Percentiles rank a stretch among this genome's conserved stretches.
Conservation (phyloP, 2,888 invertebrate genomes). For the Idaea aversata region DNA sequence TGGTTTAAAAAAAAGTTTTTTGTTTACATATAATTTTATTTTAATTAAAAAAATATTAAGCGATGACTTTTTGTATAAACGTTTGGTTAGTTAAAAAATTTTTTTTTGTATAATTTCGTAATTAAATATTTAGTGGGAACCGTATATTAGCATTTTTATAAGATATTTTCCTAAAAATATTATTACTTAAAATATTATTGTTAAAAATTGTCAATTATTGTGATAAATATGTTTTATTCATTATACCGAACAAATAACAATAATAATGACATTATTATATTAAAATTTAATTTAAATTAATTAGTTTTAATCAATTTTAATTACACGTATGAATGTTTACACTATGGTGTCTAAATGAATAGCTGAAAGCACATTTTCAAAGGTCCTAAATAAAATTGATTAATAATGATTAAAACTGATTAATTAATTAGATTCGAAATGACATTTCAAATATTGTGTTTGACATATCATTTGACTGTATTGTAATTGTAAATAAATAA, state of each 20-base stretch:
- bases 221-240: conserved; percentile 6
- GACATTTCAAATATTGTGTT: neutral
- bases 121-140: neutral
- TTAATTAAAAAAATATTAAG: neutral
- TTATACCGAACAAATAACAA: conserved; percentile 6
- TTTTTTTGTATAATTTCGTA: neutral
- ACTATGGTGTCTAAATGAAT: neutral
- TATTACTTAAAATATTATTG: conserved; percentile 11
- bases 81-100: neutral
- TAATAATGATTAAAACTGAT: conserved; percentile 21
- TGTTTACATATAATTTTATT: neutral
- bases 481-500: conserved; percentile 5
- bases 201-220: conserved; percentile 20
- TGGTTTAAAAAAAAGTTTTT: neutral
- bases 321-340: conserved; percentile 3
- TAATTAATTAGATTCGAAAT: conserved; percentile 5
- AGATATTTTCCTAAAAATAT: neutral
- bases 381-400: neutral
- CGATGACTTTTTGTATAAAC: neutral
- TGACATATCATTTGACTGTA: conserved; percentile 2
- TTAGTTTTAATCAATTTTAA: conserved; percentile 17
- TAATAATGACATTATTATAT: conserved; percentile 13
- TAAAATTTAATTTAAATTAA: conserved; percentile 14
- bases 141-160: conserved; percentile 8
- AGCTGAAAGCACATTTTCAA: too few species aligned